Conservation (phyloP, 2,113 vertebrate genomes). For the Misgurnus mizolepis region DNA sequence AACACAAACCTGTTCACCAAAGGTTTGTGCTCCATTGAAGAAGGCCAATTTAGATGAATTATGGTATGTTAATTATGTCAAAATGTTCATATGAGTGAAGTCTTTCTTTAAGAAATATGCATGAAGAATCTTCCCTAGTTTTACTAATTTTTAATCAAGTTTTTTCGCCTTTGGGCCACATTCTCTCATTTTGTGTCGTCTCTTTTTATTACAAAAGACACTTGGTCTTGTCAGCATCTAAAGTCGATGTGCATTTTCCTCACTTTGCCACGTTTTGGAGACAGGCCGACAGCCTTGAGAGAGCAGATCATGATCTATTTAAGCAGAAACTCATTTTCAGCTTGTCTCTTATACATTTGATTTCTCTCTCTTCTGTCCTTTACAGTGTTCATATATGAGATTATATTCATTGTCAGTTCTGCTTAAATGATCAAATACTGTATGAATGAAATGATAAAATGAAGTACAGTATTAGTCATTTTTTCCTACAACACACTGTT, state of each 20-base stretch:
- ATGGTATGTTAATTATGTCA: too few relatives aligned
- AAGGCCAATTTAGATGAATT: too few relatives aligned
- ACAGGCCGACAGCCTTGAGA: conserved; percentile 60
- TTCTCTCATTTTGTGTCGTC: conserved; percentile 56
- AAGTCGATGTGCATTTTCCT: conserved; percentile 67
- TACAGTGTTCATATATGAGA: conserved; percentile 62
- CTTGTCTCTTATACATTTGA: conserved; percentile 62
- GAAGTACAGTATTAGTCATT: conserved; percentile 16
- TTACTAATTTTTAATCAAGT: conserved; percentile 59
- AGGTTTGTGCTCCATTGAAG: too few relatives aligned
- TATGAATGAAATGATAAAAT: conserved; percentile 32
- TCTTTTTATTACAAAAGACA: conserved; percentile 45
- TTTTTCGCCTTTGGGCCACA: conserved; percentile 59
- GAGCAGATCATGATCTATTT: conserved; percentile 74
- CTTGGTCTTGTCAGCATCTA: conserved; percentile 66
- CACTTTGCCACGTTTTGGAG: conserved; percentile 54
- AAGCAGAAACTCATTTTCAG: conserved; percentile 75
- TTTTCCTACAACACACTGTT: conserved; percentile 13
- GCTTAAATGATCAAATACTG: conserved; percentile 56
- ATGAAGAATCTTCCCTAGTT: conserved; percentile 60
- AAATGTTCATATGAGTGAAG: too few relatives aligned
- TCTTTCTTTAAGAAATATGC: not conserved
- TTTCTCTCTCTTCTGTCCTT: conserved; percentile 48
- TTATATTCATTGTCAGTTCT: conserved; percentile 69
- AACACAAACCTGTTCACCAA: too few relatives aligned